Conservation (phyloP, 1,140 invertebrate genomes). For the Akabosia matsudoensis region DNA sequence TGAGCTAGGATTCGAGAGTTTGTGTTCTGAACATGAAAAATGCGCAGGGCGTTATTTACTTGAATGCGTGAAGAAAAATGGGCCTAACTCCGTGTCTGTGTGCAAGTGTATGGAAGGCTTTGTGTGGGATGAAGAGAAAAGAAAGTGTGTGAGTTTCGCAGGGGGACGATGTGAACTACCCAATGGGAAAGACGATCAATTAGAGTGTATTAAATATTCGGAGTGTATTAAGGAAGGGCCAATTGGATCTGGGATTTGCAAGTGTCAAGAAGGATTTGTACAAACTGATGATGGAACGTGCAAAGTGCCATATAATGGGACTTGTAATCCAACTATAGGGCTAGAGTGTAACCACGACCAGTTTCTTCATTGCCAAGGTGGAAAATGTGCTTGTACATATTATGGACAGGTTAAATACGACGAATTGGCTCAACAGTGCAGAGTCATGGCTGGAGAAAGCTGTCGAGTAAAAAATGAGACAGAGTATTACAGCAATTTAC, state of each 20-base stretch:
- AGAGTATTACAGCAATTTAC: neutral
- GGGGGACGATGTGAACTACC: neutral
- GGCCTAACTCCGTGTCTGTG: neutral
- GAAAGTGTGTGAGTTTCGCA: conserved; percentile 2
- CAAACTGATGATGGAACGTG: neutral
- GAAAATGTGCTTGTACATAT: conserved; percentile 28
- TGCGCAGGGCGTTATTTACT: neutral
- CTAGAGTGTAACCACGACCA: conserved; percentile 10
- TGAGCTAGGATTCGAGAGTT: neutral
- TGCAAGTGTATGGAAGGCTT: neutral
- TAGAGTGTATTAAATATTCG: neutral
- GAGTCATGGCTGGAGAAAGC: neutral
- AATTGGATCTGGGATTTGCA: neutral
- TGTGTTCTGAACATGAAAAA: conserved; percentile 8
- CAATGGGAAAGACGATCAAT: neutral
- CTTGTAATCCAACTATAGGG: neutral
- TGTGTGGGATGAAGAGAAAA: conserved; percentile 2
- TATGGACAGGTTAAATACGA: conserved; percentile 33
- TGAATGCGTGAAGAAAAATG: neutral
- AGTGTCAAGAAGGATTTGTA: neutral
- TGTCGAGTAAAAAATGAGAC: neutral
- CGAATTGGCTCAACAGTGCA: neutral
- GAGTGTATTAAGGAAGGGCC: neutral
- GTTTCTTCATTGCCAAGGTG: conserved; percentile 23
- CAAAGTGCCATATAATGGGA: conserved; percentile 3